Evolutionary conservation across 2,797 vertebrate genomes (phyloP).

Genomic region (Typhlichthys eigenmanni): DNA sequence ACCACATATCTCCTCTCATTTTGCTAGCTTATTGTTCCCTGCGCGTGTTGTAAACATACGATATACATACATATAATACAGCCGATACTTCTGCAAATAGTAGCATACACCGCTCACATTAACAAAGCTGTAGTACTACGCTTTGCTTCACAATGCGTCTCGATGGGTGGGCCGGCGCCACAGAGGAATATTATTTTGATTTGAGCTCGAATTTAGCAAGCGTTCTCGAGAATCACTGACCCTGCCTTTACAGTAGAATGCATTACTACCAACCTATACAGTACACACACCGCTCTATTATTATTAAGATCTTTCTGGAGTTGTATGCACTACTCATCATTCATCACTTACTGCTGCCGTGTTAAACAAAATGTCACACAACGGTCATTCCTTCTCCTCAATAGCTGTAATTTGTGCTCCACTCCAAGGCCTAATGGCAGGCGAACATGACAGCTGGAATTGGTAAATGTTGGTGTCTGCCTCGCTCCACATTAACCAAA

Average conservation of each 20-base stretch:
- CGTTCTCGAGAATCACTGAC: no score
- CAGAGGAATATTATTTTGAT: no score
- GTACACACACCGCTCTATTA: background rate
- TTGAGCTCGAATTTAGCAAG: no score
- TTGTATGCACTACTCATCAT: slow-evolving; percentile 14
- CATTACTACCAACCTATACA: background rate
- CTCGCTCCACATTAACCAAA: slow-evolving; percentile 28
- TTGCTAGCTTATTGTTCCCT: no score
- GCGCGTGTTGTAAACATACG: no score
- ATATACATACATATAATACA: no score
- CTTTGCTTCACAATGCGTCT: no score
- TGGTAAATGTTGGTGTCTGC: slow-evolving; percentile 42
- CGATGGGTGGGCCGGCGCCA: no score
- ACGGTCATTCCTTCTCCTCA: slow-evolving; percentile 28
- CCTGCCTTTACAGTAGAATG: background rate
- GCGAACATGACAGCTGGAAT: slow-evolving; percentile 45
- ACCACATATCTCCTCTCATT: no score
- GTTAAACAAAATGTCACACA: slow-evolving; percentile 53
- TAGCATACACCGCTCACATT: no score
- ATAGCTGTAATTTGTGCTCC: slow-evolving; percentile 49
- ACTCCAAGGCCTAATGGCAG: slow-evolving; percentile 44
- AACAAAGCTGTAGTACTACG: no score
- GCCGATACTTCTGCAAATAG: no score
- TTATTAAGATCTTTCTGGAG: slow-evolving; percentile 7
- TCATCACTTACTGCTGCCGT: slow-evolving; percentile 39